phyloP scores from a whole-genome alignment of 2,888 invertebrate genomes.

The Rhynchonema sp. region DNA sequence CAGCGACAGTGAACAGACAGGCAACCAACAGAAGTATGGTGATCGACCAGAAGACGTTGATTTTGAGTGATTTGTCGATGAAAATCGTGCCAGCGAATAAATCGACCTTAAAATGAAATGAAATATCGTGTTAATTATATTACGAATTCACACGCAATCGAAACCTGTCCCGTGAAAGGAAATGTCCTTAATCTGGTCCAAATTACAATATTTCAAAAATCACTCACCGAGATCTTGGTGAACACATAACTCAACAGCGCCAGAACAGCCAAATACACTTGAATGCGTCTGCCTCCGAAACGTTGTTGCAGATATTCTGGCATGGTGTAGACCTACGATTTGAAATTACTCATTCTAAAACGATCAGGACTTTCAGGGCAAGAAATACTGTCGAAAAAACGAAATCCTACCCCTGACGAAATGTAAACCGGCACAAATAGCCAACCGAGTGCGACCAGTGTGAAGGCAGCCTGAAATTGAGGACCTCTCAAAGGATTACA shows the following conservation, averaged over 20 bases:
- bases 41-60: not conserved
- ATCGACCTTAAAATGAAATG: not conserved
- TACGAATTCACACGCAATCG: no score
- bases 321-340: slow-evolving; percentile 38
- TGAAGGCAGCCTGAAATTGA: slow-evolving; percentile 10
- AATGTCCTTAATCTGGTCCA: no score
- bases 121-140: no score
- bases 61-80: not conserved
- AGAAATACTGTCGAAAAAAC: no score
- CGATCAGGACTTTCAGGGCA: no score
- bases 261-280: slow-evolving; percentile 36
- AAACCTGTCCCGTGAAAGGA: no score
- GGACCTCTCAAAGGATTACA: no score
- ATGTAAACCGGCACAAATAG: slow-evolving; percentile 30
- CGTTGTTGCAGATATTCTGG: slow-evolving; percentile 38
- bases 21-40: not conserved
- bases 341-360: no score
- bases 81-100: not conserved
- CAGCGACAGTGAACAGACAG: not conserved
- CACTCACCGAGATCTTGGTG: slow-evolving; percentile 38
- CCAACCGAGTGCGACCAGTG: slow-evolving; percentile 9
- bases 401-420: no score
- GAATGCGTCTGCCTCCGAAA: slow-evolving; percentile 38
- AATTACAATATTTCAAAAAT: no score
- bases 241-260: slow-evolving; percentile 38